Conservation (phyloP, 2,888 invertebrate species). For the Malthinus flaveolus region DNA sequence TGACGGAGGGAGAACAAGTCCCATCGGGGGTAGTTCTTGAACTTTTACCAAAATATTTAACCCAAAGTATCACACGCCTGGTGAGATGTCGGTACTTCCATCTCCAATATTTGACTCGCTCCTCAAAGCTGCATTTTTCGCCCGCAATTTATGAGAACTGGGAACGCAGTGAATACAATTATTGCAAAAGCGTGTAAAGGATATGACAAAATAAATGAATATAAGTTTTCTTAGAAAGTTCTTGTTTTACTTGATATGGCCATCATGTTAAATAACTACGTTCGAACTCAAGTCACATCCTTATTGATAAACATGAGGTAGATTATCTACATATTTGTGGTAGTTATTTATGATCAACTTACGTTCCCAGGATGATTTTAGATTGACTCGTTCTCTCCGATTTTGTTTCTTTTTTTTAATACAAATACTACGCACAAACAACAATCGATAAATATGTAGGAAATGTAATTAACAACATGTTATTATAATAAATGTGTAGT, state of each 20-base stretch:
- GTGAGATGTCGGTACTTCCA: no score
- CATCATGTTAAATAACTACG: slow-evolving; percentile 21
- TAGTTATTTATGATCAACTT: slow-evolving; percentile 33
- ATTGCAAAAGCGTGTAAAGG: neutral
- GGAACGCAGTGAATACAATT: no score
- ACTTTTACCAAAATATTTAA: no score
- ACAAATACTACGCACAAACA: neutral
- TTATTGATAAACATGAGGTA: slow-evolving; percentile 37
- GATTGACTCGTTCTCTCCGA: slow-evolving; percentile 30
- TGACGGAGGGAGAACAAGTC: no score
- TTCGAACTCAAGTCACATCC: slow-evolving; percentile 34
- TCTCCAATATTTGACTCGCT: no score
- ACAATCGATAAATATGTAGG: neutral
- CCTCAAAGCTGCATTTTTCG: no score
- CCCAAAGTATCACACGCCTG: no score
- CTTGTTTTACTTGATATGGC: slow-evolving; percentile 23
- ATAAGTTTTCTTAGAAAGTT: slow-evolving; percentile 17
- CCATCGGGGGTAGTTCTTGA: no score
- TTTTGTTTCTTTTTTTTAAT: slow-evolving; percentile 9
- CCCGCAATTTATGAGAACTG: no score
- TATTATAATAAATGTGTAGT: neutral
- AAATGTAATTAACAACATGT: neutral
- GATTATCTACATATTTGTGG: slow-evolving; percentile 36
- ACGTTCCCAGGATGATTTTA: slow-evolving; percentile 29
- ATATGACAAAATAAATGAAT: slow-evolving; percentile 10